Evolutionary conservation across 2,888 invertebrate genomes (phyloP), one percentile per base, ranked within the genome.

Genomic region (Tipula helvola): DNA sequence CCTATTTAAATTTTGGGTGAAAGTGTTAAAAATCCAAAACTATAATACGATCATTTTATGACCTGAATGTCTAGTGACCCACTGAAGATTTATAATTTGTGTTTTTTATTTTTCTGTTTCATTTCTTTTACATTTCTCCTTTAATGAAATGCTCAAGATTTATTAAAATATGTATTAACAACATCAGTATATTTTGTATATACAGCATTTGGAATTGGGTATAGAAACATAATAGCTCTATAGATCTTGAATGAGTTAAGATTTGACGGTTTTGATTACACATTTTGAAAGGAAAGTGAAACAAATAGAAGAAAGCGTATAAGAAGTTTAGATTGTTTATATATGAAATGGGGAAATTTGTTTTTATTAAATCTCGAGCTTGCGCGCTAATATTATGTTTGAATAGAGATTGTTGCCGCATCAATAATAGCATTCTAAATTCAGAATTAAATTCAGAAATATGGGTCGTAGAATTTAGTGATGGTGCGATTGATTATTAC

Each of bases 21-120:
- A 71, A 71, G 71, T 71, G 71, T 71, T 71, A 28, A 28, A 71
- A 71, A 71, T 71, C 10, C 13, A 28, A 71, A 71, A 71, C n/a
- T 16, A 41, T 16, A 85, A 85, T 85, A 16, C 41, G 2, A 85
- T 85, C 41, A 85, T 42, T n/a, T n/a, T 42, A 90, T 90, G 91
- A 91, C 90, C 90, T 90, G 90, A 90, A 91, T 90, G 90, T 90
- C 91, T 90, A 90, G 90, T 91, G 90, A 90, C 90, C 90, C 90
- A 90, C 90, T 91, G 86, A 87, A 86, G 86, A 85, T 86, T 86
- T 87, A 42, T 85, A 41, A 42, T 85, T 85, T 42, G 42, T n/a
- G n/a, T n/a, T 85, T 39, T 39, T 1, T 39, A 0, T 39, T 18
- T 85, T 85, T 41, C 42, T 41, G 36, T 85, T 39, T 85, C 41